Base-by-base conservation (phyloP, 1,140 invertebrate genomes). In the Propsilocerus akamusi region DNA sequence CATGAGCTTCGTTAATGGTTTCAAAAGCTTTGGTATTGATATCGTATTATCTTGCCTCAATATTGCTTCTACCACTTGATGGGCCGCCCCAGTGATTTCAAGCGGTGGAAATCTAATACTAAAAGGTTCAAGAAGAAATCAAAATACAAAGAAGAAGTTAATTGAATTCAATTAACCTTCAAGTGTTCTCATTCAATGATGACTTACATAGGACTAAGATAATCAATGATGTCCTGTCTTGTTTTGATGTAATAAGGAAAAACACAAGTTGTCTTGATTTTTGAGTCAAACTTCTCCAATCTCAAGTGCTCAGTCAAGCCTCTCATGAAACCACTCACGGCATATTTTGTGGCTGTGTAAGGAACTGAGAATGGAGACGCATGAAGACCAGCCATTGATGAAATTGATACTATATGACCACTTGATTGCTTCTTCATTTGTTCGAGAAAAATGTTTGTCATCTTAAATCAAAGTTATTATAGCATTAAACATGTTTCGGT, bases 311-410 rank as follows among this genome's bases (percentile, higher is more conserved):
- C 56, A 0, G 59, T 53, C 20, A 65, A 52, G 1, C 59, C 52
- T 4, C 58, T 59, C 61, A 64, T 65, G 24, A 64, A 64, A 11
- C 63, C 63, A 52, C 60, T 54, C 28, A 65, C 62, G 8, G 60
- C 63, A 47, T 62, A 63, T 47, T 65, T 65, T 6, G 63, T 63
- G 24, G 63, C 60, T 7, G 62, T 61, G 48, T 65, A 65, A 30
- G 61, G 60, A 7, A 61, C 61, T n/a, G 61, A 60, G 25, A 58
- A 59, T 1, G 62, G 61, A 48, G 63, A 48, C 0, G 63, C 53
- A 3, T 63, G 54, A 6, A 41, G 17, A 17, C 34, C 34, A 24
- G 60, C 58, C 49, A 65, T 49, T 12, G 63, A 61, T 48, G 62
- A 59, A 2, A 65, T 57, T 7, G 61, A 60, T 20, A 64, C 60